Percentiles rank a stretch among this genome's conserved stretches.
Evolutionary conservation across 1,140 invertebrate species (phyloP).

Genomic region (Argopecten irradians): DNA sequence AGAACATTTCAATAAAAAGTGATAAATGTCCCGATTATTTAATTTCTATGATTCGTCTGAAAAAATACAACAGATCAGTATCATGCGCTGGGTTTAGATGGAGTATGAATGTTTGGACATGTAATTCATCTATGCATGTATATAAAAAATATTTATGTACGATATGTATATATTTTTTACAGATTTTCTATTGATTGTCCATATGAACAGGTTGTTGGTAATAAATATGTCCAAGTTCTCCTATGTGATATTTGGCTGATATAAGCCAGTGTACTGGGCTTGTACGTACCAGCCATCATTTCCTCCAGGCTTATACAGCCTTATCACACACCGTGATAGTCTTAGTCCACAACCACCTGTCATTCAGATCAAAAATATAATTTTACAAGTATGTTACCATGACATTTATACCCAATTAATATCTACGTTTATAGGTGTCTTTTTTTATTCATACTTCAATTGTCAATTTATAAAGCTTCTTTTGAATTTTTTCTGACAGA

Average conservation of each 20-base stretch:
- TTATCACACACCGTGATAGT: conserved; percentile 2
- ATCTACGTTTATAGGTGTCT: neutral
- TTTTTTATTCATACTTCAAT: neutral
- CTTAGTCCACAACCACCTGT: neutral
- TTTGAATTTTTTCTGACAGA: neutral
- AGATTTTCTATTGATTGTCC: conserved; percentile 13
- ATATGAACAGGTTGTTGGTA: neutral
- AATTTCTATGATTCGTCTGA: neutral
- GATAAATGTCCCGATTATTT: neutral
- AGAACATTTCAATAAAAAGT: neutral
- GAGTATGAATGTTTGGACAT: neutral
- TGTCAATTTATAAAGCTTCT: neutral
- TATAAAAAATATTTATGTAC: neutral
- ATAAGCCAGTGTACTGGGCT: neutral
- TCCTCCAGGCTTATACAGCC: neutral
- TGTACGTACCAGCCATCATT: neutral
- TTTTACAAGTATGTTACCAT: neutral
- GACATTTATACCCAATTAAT: neutral
- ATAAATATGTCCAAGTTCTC: neutral
- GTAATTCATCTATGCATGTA: neutral
- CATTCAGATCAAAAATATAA: neutral
- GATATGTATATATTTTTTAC: neutral
- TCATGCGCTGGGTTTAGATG: neutral
- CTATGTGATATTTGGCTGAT: neutral
- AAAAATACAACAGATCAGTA: neutral